Percentiles rank a stretch among this genome's conserved stretches.
These are phyloP conservation scores for Tapirus terrestris DNA, from an alignment of 2,113 vertebrate species.

Conservation along the genomic window DNA sequence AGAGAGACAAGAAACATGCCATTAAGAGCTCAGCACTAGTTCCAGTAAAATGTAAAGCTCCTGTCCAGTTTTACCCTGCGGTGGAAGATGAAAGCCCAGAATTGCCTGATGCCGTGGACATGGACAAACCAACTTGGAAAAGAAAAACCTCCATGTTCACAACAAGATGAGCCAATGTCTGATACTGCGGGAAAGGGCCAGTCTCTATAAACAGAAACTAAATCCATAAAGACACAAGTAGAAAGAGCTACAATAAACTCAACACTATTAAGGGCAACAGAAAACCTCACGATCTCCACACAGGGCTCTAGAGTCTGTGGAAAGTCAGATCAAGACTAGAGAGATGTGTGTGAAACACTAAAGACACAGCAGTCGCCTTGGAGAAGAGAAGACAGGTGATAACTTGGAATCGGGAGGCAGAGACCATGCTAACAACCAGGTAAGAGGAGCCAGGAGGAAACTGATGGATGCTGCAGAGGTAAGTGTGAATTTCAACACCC, in stretches of 20 bases:
- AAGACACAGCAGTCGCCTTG: not conserved
- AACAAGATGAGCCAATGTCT: not conserved
- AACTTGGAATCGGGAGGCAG: not conserved
- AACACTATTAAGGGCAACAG: not conserved
- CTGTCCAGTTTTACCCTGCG: not conserved
- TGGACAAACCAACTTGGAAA: not conserved
- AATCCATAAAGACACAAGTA: not conserved
- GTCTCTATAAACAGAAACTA: not conserved
- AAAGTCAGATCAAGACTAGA: not conserved
- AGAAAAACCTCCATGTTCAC: not conserved
- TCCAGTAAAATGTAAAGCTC: not conserved
- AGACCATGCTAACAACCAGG: not conserved
- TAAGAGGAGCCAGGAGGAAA: not conserved
- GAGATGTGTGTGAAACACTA: not conserved
- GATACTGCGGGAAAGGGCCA: not conserved
- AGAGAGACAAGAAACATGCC: not conserved
- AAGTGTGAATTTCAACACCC: not conserved
- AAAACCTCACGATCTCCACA: not conserved
- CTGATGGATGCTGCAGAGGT: no score
- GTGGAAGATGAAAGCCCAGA: not conserved
- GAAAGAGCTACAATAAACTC: not conserved
- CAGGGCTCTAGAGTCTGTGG: not conserved
- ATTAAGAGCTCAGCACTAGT: not conserved
- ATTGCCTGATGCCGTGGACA: not conserved
- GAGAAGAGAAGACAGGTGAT: not conserved